phyloP scores from a whole-genome alignment of 2,888 invertebrate genomes.

The Uropetala carovei region DNA sequence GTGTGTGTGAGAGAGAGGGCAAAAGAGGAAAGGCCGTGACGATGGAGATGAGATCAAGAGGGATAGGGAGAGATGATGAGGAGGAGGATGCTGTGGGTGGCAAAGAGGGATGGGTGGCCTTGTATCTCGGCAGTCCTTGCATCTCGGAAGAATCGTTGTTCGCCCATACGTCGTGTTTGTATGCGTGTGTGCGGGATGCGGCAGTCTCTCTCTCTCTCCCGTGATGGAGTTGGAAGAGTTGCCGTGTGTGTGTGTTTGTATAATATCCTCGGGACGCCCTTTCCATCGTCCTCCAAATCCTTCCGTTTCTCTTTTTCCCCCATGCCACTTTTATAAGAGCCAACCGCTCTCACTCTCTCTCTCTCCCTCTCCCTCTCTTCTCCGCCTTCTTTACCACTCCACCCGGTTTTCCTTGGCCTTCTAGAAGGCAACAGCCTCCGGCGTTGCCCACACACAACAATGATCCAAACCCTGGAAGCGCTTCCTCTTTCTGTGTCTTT shows the following conservation, averaged over 20 bases:
- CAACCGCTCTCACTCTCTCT: not conserved
- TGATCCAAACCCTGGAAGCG: no score
- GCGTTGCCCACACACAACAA: not conserved
- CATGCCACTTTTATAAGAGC: not conserved
- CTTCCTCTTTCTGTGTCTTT: no score
- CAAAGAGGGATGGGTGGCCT: not conserved
- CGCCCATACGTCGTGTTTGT: not conserved
- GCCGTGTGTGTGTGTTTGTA: no score
- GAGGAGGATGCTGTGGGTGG: not conserved
- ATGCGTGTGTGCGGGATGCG: not conserved
- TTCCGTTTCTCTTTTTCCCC: not conserved
- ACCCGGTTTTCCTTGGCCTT: constrained; percentile 18
- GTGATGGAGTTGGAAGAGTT: not conserved
- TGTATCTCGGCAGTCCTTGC: not conserved
- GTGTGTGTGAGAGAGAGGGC: no score
- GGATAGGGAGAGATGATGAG: not conserved
- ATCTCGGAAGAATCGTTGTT: not conserved
- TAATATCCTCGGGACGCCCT: not conserved
- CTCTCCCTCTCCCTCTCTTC: not conserved
- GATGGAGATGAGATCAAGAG: no score
- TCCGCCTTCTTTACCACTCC: not conserved
- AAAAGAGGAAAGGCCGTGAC: no score
- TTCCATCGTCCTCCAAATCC: not conserved
- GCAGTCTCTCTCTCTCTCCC: not conserved
- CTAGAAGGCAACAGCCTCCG: constrained; percentile 10